Base-by-base conservation (phyloP, 1,140 invertebrate genomes). In the Pachypsylla venusta region DNA sequence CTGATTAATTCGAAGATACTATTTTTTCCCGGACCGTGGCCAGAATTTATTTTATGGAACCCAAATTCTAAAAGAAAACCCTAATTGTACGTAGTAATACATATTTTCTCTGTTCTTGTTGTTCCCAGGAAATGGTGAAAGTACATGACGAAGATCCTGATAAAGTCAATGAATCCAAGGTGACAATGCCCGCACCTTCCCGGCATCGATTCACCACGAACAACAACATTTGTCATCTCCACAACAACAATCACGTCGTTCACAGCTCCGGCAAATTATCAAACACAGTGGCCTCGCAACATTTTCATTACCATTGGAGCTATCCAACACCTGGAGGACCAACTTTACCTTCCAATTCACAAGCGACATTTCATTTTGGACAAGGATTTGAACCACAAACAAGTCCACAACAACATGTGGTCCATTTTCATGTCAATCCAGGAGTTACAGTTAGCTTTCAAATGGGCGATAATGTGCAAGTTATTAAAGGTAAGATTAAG, bases 351-450 rank as follows among this genome's bases (percentile, higher is more conserved):
- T 58, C 67, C 13, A 68, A 69, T 22, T 2, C 12, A 2, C 25
- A 26, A 3, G 70, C 73, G 25, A 73, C 71, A 28, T 75, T 76
- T 60, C 73, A 74, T 64, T 74, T 75, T 68, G 73, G 74, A 5
- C 72, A 73, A 13, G 74, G 74, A 4, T 76, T 75, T 67, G 71
- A 74, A 65, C 74, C 71, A n/a, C 74, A 73, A 63, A 66, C 64
- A 25, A 65, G 62, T 25, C 69, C 63, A 55, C 70, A 64, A 63
- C 72, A 80, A 64, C 79, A 81, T 67, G 75, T 83, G 56, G 81
- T 84, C 53, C 76, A 81, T 67, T 79, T 83, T 64, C 81, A 83
- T 67, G 80, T 84, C 54, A 80, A 82, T 71, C 79, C 79, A 1
- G 81, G 81, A 2, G 81, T 83, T 64, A 81, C 77, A 1, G 80